These are phyloP conservation scores for Cacoxenus indagator DNA, from an alignment of 2,888 invertebrate genomes.

Conservation along the genomic window DNA sequence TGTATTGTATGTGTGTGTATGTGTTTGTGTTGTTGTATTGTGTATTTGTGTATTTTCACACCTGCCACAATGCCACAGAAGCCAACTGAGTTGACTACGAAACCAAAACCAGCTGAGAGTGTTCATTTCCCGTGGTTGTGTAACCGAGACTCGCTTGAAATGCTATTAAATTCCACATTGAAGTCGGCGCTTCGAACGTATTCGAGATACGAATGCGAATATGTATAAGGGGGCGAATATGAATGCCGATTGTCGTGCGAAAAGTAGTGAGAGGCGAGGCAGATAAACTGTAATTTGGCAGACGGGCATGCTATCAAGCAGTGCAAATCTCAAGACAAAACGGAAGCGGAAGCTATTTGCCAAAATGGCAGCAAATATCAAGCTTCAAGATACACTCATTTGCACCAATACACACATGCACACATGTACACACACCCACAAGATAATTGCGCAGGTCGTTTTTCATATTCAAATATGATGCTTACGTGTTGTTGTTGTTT, in stretches of 20 bases:
- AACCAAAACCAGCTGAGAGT: slow-evolving; percentile 35
- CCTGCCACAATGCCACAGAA: slow-evolving; percentile 35
- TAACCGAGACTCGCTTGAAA: slow-evolving; percentile 8
- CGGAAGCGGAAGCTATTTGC: slow-evolving; percentile 60
- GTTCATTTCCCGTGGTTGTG: slow-evolving; percentile 52
- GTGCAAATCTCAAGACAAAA: slow-evolving; percentile 33
- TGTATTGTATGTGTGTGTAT: not conserved
- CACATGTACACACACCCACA: not conserved
- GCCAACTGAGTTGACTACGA: slow-evolving; percentile 38
- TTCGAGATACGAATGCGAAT: too few species aligned
- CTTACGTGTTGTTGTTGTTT: slow-evolving; percentile 9
- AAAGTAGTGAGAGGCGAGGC: too few species aligned
- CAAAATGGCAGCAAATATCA: slow-evolving; percentile 25
- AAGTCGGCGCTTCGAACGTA: slow-evolving; percentile 22
- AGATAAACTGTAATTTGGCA: slow-evolving; percentile 33
- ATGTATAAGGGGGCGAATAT: too few species aligned
- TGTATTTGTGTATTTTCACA: not conserved
- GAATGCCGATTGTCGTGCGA: too few species aligned
- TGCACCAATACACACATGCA: not conserved
- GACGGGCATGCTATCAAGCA: slow-evolving; percentile 34
- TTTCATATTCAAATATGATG: slow-evolving; percentile 49
- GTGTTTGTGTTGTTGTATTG: not conserved
- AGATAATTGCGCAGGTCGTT: slow-evolving; percentile 40
- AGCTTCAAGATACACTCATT: not conserved
- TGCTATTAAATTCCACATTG: slow-evolving; percentile 43